Percentiles rank a stretch among this genome's conserved stretches.
These are phyloP conservation scores for Pteruthius melanotis DNA, from an alignment of 2,113 vertebrate genomes.

Conservation along the genomic window DNA sequence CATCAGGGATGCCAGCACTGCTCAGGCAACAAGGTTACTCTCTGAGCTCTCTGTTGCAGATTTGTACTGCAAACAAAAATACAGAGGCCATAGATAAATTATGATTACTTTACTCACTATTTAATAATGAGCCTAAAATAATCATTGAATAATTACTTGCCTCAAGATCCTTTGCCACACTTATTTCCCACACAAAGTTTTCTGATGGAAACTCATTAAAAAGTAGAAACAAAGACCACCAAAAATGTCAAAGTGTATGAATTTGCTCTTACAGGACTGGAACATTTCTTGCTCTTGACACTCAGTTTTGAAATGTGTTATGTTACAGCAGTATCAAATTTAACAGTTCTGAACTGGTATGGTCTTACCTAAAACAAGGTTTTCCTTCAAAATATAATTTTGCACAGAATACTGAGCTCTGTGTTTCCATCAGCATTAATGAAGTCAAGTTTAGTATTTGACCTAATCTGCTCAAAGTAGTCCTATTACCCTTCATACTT, in stretches of 20 bases:
- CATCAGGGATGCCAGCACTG: background rate
- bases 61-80: background rate
- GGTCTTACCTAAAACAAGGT: background rate
- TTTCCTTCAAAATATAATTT: background rate
- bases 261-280: background rate
- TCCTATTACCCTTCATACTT: background rate
- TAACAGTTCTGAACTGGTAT: background rate
- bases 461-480: conserved; percentile 12
- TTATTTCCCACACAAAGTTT: background rate
- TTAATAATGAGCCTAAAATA: background rate
- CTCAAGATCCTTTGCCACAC: background rate
- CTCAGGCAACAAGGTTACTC: conserved; percentile 5
- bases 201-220: background rate
- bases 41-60: background rate
- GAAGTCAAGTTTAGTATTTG: conserved; percentile 11
- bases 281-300: conserved; percentile 8
- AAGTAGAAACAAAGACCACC: background rate
- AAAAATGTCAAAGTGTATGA: background rate
- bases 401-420: background rate
- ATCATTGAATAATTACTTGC: background rate
- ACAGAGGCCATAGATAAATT: background rate
- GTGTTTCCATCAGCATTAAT: conserved; percentile 1
- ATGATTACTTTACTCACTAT: background rate
- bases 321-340: conserved; percentile 18
- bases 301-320: conserved; percentile 13